phyloP scores from a whole-genome alignment of 2,888 invertebrate species.

The Congeria kusceri region DNA sequence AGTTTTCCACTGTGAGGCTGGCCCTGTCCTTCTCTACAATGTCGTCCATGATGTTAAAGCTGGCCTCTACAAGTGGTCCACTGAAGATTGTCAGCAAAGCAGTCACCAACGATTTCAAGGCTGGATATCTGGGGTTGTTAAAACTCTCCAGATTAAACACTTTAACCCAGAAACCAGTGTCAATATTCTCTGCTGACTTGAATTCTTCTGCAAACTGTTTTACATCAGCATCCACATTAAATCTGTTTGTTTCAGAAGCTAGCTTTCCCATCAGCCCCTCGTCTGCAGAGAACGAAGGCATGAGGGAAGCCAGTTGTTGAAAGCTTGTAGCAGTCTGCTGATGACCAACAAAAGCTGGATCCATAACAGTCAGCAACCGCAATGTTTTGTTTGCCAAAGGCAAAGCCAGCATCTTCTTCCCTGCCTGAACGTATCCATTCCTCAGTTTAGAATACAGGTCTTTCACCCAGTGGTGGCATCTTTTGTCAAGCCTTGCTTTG shows the following conservation, averaged over 20 bases:
- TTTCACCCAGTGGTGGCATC: slow-evolving; percentile 26
- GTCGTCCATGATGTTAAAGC: slow-evolving; percentile 31
- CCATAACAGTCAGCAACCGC: slow-evolving; percentile 28
- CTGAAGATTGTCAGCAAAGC: slow-evolving; percentile 31
- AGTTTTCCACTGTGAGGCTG: slow-evolving; percentile 28
- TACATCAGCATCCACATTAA: slow-evolving; percentile 27
- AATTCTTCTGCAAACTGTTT: slow-evolving; percentile 9
- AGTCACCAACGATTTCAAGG: slow-evolving; percentile 12
- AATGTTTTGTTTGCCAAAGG: slow-evolving; percentile 23
- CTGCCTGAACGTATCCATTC: slow-evolving; percentile 27
- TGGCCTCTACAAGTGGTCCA: slow-evolving; percentile 28
- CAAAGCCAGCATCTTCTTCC: slow-evolving; percentile 26
- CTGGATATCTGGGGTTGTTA: slow-evolving; percentile 25
- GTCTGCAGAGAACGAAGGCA: no score
- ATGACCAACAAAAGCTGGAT: slow-evolving; percentile 36
- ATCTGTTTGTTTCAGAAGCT: not conserved
- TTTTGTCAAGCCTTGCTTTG: slow-evolving; percentile 30
- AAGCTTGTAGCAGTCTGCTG: no score
- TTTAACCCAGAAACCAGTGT: slow-evolving; percentile 29
- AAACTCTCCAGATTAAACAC: slow-evolving; percentile 19
- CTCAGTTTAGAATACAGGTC: slow-evolving; percentile 22
- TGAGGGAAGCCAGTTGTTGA: no score
- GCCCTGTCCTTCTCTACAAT: slow-evolving; percentile 35
- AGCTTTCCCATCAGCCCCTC: no score
- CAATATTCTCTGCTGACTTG: slow-evolving; percentile 5